Conservation (phyloP, 2,113 vertebrate species). For the Silurus asotus region DNA sequence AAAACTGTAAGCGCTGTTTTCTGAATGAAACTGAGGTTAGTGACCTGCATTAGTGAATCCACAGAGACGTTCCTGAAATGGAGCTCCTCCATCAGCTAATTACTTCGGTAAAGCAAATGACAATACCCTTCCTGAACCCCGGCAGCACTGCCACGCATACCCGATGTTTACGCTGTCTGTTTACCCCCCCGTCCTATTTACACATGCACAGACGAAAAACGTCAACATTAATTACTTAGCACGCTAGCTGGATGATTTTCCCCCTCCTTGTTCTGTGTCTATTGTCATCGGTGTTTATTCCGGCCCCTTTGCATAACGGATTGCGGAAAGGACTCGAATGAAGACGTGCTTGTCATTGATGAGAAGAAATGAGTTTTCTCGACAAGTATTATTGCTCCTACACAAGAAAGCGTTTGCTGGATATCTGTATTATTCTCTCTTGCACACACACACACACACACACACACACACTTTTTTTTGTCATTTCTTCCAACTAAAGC, state of each 20-base stretch:
- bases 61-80: conserved; percentile 64
- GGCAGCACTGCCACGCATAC: conserved; percentile 59
- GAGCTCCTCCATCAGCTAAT: conserved; percentile 72
- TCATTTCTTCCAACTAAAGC: neutral
- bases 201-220: conserved; percentile 66
- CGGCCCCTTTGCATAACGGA: neutral
- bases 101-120: conserved; percentile 71
- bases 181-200: conserved; percentile 57
- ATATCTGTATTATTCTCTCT: neutral
- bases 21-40: conserved; percentile 45
- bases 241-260: conserved; percentile 19
- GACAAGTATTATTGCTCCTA: conserved; percentile 10
- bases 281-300: conserved; percentile 15
- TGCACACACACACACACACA: neutral
- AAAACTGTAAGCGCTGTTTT: conserved; percentile 22
- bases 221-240: conserved; percentile 62
- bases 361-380: conserved; percentile 6
- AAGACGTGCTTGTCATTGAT: conserved; percentile 5
- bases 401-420: neutral
- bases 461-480: neutral
- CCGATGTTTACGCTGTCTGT: conserved; percentile 67
- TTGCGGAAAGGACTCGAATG: conserved; percentile 12
- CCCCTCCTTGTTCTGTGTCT: neutral
- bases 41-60: conserved; percentile 68
- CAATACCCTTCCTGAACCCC: conserved; percentile 66